Base-by-base conservation (phyloP, 2,797 vertebrate genomes). In the Melanogrammus aeglefinus region DNA sequence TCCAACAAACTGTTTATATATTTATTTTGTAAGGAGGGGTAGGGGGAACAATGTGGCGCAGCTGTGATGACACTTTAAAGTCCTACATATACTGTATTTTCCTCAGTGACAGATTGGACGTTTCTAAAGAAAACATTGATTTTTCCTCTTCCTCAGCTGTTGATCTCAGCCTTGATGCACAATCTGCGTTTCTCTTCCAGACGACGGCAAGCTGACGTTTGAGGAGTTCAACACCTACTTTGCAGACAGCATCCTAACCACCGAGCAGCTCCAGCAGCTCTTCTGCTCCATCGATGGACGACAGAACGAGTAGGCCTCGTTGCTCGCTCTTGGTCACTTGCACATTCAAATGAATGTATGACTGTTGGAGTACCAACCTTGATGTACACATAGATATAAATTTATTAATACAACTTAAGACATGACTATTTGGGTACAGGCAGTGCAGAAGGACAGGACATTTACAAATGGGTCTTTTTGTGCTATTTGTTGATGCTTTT, bases 201-300 rank as follows among this genome's bases (percentile, higher is more conserved):
- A 99, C 90, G 98, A 99, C 27, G 97, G 97, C 44, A 98, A 98
- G 85, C 94, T 99, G 85, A 97, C 97, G 7, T 98, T 99, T 86
- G 96, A 98, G n/a, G 97, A 99, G 91, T 99, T 99, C 93, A 97
- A 97, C 89, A 93, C 96, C 29, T 99, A 97, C 89, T 99, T 98
- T 71, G 91, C 96, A 0, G 97, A 99, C 41, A 97, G 96, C 73
- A 96, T 99, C 90, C 95, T 99, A 85, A 97, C 96, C 13, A 95
- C 95, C 0, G 94, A 95, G 74, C 97, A 99, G 91, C 94, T 99
- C 63, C 95, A 92, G 88, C 96, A 99, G 89, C 95, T 99, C 75
- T 99, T 99, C 92, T 95, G 88, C 73, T 92, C 96, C 87, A 97
- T 99, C 77, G 98, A 99, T 81, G 95, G 94, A 14, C 91, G 87